Evolutionary conservation across 2,888 invertebrate species (phyloP).

Genomic region (Caenorhabditis sp.): DNA sequence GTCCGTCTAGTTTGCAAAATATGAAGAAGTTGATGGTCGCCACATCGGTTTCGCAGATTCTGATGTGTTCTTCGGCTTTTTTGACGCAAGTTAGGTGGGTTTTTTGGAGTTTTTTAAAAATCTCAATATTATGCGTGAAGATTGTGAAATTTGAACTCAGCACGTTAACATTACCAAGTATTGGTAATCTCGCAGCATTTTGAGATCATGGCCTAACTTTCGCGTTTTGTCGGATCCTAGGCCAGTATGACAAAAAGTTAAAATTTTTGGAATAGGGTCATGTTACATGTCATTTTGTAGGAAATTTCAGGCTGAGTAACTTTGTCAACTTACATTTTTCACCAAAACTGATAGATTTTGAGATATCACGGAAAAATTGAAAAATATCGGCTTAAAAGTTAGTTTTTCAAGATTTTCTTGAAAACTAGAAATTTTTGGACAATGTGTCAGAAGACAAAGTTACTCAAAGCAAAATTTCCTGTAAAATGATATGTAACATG

Average conservation of each 20-base stretch:
- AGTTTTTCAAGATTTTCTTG: background rate
- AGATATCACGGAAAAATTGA: too few species aligned
- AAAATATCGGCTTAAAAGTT: too few species aligned
- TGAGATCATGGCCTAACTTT: background rate
- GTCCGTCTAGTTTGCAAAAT: conserved; percentile 32
- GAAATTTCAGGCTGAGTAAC: background rate
- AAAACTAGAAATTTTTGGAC: too few species aligned
- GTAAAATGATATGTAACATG: too few species aligned
- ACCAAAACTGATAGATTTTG: too few species aligned
- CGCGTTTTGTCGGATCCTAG: conserved; percentile 3
- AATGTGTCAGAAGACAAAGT: too few species aligned
- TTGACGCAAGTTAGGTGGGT: conserved; percentile 46
- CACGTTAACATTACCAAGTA: too few species aligned
- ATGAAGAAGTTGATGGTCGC: conserved; percentile 45
- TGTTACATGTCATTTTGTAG: background rate
- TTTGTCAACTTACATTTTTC: too few species aligned
- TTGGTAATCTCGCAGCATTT: too few species aligned
- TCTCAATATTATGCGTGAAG: too few species aligned
- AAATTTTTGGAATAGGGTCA: background rate
- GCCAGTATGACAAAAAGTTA: background rate
- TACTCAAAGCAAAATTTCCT: too few species aligned
- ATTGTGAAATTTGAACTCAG: background rate
- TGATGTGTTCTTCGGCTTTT: conserved; percentile 46
- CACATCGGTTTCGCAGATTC: conserved; percentile 39
- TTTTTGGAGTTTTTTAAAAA: background rate